These are phyloP conservation scores for Corythoichthys haematopterus DNA, from an alignment of 2,113 vertebrate species.

Conservation along the genomic window DNA sequence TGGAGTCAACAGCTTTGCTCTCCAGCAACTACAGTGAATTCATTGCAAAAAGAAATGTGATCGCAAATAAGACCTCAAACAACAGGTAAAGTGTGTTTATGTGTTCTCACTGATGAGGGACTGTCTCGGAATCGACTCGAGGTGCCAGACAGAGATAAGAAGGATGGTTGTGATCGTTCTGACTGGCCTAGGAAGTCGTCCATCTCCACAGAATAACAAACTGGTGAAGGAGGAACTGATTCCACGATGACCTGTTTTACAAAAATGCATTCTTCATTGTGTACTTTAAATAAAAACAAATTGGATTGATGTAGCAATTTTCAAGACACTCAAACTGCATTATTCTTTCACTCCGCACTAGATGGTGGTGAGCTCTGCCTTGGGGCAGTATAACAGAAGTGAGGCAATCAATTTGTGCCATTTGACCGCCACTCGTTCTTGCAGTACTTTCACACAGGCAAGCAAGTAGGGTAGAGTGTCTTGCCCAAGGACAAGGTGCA, in stretches of 20 bases:
- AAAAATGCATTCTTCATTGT: background rate
- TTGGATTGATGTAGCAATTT: too few species aligned
- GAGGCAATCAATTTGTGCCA: too few species aligned
- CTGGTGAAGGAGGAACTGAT: slow-evolving; percentile 52
- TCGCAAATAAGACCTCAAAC: background rate
- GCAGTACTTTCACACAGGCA: too few species aligned
- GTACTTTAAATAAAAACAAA: background rate
- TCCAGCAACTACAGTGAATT: slow-evolving; percentile 45
- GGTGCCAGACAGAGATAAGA: slow-evolving; percentile 65
- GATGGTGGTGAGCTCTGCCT: too few species aligned
- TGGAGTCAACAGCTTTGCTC: slow-evolving; percentile 59
- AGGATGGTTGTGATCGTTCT: slow-evolving; percentile 54
- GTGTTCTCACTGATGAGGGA: slow-evolving; percentile 67
- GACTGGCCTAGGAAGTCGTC: slow-evolving; percentile 65
- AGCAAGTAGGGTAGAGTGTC: too few species aligned
- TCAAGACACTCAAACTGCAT: too few species aligned
- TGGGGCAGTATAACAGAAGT: too few species aligned
- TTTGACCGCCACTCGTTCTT: too few species aligned
- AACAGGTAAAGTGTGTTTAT: background rate
- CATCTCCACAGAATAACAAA: slow-evolving; percentile 73
- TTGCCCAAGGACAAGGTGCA: too few species aligned
- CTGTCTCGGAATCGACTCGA: slow-evolving; percentile 47
- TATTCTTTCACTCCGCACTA: too few species aligned
- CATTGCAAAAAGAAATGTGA: background rate
- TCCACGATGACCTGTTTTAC: slow-evolving; percentile 65